Conservation (phyloP, 2,797 vertebrate genomes). For the Anas flavirostris region DNA sequence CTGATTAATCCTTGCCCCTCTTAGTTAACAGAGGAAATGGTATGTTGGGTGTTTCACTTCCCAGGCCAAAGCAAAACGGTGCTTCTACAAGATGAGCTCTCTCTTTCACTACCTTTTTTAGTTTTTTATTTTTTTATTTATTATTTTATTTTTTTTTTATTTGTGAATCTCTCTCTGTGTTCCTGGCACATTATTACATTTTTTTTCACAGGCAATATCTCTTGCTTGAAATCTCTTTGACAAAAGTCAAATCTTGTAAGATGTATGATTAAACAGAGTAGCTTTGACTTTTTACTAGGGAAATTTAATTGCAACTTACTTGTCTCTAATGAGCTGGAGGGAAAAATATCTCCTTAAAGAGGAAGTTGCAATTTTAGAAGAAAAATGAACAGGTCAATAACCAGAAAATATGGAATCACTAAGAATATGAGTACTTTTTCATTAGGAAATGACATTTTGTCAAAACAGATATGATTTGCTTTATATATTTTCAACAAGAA, state of each 20-base stretch:
- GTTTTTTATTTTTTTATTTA: neutral
- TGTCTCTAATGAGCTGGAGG: neutral
- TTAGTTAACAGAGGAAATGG: conserved; percentile 55
- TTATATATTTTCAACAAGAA: neutral
- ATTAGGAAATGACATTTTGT: neutral
- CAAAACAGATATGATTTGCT: neutral
- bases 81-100: neutral
- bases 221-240: conserved; percentile 25
- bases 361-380: neutral
- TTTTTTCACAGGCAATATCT: neutral
- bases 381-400: neutral
- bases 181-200: neutral
- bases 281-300: conserved; percentile 18
- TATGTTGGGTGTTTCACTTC: conserved; percentile 56
- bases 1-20: conserved; percentile 45
- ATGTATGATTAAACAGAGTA: neutral
- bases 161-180: neutral
- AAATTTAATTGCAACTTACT: conserved; percentile 24
- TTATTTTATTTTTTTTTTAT: neutral
- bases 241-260: conserved; percentile 15
- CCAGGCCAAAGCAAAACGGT: neutral
- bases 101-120: neutral
- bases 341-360: neutral
- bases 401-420: neutral
- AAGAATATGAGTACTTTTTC: neutral